Base-by-base conservation (phyloP, 2,888 invertebrate genomes). In the Morpho achilles region DNA sequence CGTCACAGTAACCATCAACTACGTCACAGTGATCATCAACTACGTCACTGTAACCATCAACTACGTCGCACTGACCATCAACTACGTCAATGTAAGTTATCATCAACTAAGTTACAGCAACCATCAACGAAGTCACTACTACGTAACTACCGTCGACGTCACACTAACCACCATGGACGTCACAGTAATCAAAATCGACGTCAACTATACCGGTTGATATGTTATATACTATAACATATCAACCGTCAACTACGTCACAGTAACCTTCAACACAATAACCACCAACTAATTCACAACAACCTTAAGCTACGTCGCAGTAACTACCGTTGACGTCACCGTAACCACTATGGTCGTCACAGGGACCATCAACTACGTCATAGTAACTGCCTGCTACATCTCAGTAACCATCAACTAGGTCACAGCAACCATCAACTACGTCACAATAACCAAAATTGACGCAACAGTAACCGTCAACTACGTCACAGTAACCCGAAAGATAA, bases 181-280 rank as follows among this genome's bases (percentile, higher is more conserved):
- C n/a, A n/a, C n/a, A n/a, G n/a, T n/a, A n/a, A n/a, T n/a, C n/a
- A n/a, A n/a, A n/a, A n/a, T n/a, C n/a, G n/a, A n/a, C n/a, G n/a
- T n/a, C n/a, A n/a, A n/a, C n/a, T n/a, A n/a, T n/a, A n/a, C n/a
- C n/a, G n/a, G n/a, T n/a, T n/a, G n/a, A n/a, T n/a, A n/a, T n/a
- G n/a, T n/a, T n/a, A n/a, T n/a, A n/a, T n/a, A n/a, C n/a, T n/a
- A n/a, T n/a, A 7, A 4, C 2, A 40, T 4, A 47, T 55, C 58
- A 59, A 61, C 53, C 44, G 58, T 45, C 47, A 23, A 65, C 49
- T 44, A 53, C 8, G 23, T 46, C 23, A 10, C 53, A 58, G 61
- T 53, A n/a, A n/a, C n/a, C n/a, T n/a, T n/a, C n/a, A n/a, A n/a
- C n/a, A 22, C 39, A 7, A 32, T 0, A 40, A 61, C 53, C 16